Base-by-base conservation (phyloP, 2,888 invertebrate genomes). In the Caenorhabditis panamensis region DNA sequence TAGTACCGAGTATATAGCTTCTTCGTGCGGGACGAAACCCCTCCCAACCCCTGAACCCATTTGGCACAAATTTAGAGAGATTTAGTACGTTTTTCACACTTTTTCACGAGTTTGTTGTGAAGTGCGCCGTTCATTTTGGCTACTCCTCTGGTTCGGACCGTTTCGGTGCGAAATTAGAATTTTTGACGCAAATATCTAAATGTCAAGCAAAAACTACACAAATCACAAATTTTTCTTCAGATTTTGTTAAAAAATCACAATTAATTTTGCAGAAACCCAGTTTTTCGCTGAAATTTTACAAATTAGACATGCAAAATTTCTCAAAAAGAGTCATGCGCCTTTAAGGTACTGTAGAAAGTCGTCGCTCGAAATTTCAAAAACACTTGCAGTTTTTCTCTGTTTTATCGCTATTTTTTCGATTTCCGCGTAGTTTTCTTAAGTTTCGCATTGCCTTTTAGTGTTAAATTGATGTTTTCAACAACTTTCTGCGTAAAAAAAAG, bases 1-100 rank as follows among this genome's bases (percentile, higher is more conserved):
- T 54, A 54, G 54, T 54, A 28, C 28, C 47, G 47, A 47, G 47
- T 47, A 47, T 47, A 47, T 18, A 47, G 47, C 47, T 47, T 47
- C 47, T 18, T 18, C 41, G 41, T n/a, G n/a, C n/a, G n/a, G 9
- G 31, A 31, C 31, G 31, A 31, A 9, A 31, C 31, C 31, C 31
- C 31, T 31, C 9, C 31, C 31, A 47, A 18, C 47, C 18, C 11
- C 18, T n/a, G 31, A 56, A 56, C 28, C 61, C 51, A 59, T 61
- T 58, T 31, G 68, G 68, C 59, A 31, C 26, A 53, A 54, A 53
- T 66, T 16, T 41, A 9, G 13, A 11, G 5, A 3, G 5, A 13
- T 9, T 13, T 41, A 16, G 41, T 16, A 16, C 9, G 13, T 2
- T 16, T 3, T 41, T 5, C 41, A 13, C n/a, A n/a, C n/a, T n/a